Percentiles rank a stretch among this genome's conserved stretches.
These are phyloP conservation scores for Drosophila yakuba DNA, from an alignment of 1,140 invertebrate genomes.

Conservation along the genomic window DNA sequence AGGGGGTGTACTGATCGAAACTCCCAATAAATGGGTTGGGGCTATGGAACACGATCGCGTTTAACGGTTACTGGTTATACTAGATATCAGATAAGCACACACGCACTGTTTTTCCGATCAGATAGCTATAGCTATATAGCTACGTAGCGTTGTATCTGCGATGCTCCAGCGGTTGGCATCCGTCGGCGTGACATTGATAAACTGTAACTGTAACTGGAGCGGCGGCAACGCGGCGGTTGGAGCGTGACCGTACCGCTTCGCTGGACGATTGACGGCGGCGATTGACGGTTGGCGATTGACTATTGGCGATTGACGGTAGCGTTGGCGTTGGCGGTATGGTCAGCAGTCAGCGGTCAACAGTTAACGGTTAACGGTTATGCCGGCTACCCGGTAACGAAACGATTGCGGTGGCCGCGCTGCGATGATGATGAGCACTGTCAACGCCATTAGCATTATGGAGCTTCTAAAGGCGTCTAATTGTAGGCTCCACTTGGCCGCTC, in stretches of 20 bases:
- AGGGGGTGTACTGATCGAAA: not conserved
- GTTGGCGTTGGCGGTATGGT: conserved; percentile 8
- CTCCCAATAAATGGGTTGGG: not conserved
- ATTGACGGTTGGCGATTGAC: conserved; percentile 31
- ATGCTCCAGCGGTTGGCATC: conserved; percentile 75
- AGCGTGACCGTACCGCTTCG: conserved; percentile 80
- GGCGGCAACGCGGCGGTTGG: conserved; percentile 43
- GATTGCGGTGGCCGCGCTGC: conserved; percentile 62
- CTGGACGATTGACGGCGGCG: conserved; percentile 58
- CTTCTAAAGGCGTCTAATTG: conserved; percentile 81
- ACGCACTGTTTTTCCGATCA: conserved; percentile 34
- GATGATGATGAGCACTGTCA: conserved; percentile 78
- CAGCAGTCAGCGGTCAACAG: not conserved
- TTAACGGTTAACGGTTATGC: conserved; percentile 2
- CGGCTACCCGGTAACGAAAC: conserved; percentile 32
- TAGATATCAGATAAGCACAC: conserved; percentile 35
- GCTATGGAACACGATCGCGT: conserved; percentile 12
- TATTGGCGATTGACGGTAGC: conserved; percentile 50
- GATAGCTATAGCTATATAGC: conserved; percentile 1
- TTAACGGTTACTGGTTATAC: conserved; percentile 39
- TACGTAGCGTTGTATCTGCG: conserved; percentile 36
- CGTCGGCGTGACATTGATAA: conserved; percentile 75
- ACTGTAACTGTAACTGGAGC: conserved; percentile 49
- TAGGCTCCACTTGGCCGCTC: conserved; percentile 28
- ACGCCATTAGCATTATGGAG: conserved; percentile 83